Percentiles rank a stretch among this genome's conserved stretches.
phyloP scores from a whole-genome alignment of 2,888 invertebrate species.

The Eupeodes latifasciatus region DNA sequence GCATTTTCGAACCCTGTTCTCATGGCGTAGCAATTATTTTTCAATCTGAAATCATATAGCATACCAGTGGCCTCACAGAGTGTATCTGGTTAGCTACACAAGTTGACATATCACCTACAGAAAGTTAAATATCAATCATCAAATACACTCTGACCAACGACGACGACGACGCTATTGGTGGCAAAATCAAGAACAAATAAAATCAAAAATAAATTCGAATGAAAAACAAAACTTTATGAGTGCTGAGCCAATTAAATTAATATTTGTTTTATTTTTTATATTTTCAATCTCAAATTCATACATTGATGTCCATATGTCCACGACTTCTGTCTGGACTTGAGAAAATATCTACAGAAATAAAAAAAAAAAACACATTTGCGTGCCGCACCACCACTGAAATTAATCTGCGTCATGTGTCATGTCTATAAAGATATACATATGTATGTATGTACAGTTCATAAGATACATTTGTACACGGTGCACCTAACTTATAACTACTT shows the following conservation, averaged over 20 bases:
- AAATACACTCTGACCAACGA: background rate
- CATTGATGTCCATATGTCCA: slow-evolving; percentile 39
- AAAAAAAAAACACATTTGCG: slow-evolving; percentile 38
- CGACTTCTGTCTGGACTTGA: slow-evolving; percentile 28
- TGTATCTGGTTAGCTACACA: slow-evolving; percentile 10
- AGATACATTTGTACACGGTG: background rate
- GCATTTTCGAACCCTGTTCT: no score
- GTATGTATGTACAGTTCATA: background rate
- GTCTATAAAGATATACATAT: slow-evolving; percentile 23
- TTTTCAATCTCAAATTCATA: slow-evolving; percentile 27
- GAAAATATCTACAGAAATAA: slow-evolving; percentile 12
- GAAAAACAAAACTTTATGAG: slow-evolving; percentile 12
- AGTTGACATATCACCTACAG: slow-evolving; percentile 50
- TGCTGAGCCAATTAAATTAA: slow-evolving; percentile 71
- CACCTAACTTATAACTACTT: slow-evolving; percentile 1
- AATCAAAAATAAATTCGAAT: slow-evolving; percentile 12
- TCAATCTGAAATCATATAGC: background rate
- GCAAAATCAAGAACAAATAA: slow-evolving; percentile 54
- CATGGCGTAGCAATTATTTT: no score
- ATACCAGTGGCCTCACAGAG: background rate
- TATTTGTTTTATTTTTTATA: slow-evolving; percentile 54
- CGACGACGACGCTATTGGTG: slow-evolving; percentile 9
- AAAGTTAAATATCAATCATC: slow-evolving; percentile 41
- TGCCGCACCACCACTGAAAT: slow-evolving; percentile 10
- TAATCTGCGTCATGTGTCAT: slow-evolving; percentile 49